These are phyloP conservation scores for Troides helena DNA, from an alignment of 2,888 invertebrate species.

Conservation along the genomic window DNA sequence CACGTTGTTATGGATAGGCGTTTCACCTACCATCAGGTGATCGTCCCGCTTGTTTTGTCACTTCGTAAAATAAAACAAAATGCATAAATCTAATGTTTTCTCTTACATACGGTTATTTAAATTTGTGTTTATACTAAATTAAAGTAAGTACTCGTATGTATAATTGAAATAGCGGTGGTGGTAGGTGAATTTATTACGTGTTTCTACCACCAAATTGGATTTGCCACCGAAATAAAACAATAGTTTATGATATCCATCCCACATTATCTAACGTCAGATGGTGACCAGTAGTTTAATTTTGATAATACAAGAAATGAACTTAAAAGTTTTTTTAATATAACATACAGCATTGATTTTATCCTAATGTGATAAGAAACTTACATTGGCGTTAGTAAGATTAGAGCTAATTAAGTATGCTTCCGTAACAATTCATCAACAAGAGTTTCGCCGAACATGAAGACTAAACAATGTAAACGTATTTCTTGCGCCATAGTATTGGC, in stretches of 20 bases:
- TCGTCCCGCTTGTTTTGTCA: too few species aligned
- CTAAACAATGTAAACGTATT: conserved; percentile 27
- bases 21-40: too few species aligned
- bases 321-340: neutral
- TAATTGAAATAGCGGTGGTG: too few species aligned
- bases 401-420: conserved; percentile 17
- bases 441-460: conserved; percentile 4
- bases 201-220: too few species aligned
- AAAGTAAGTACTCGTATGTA: too few species aligned
- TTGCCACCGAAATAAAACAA: too few species aligned
- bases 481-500: conserved; percentile 17
- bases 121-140: too few species aligned
- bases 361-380: neutral
- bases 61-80: too few species aligned
- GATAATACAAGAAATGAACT: neutral
- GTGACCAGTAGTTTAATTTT: neutral
- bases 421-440: conserved; percentile 18
- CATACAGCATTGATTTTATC: neutral
- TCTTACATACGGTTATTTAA: too few species aligned
- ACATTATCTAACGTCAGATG: neutral
- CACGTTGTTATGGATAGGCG: too few species aligned
- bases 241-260: neutral
- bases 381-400: neutral
- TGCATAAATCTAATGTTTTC: too few species aligned
- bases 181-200: too few species aligned